Base-by-base conservation (phyloP, 1,140 invertebrate genomes). In the Philotrypesis tridentata region DNA sequence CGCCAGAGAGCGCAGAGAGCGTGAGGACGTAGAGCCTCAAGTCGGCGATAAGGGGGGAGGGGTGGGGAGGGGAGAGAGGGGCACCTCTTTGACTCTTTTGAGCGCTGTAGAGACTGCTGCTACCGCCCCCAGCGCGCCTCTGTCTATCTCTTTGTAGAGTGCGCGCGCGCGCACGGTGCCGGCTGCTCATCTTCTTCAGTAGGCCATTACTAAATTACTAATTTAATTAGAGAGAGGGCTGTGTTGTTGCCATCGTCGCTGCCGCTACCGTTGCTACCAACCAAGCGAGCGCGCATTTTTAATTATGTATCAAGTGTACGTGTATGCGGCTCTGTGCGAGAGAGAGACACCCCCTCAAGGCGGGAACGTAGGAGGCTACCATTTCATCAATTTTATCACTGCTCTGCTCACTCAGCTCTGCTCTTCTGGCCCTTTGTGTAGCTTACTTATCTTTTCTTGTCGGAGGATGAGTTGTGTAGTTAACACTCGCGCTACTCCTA, bases 131-230 rank as follows among this genome's bases (percentile, higher is more conserved):
- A 21, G 63, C 11, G 63, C 11, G 60, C 48, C 43, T 25, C 17
- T 74, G 29, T 65, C 31, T 31, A 33, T 63, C 71, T n/a, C 72
- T 75, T 76, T 76, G 71, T 23, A 17, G 17, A 9, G 48, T 40
- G 6, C 1, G 31, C 29, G n/a, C n/a, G n/a, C n/a, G n/a, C n/a
- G n/a, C n/a, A n/a, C n/a, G n/a, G n/a, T n/a, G n/a, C n/a, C n/a
- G 25, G 14, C 11, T 33, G 17, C 31, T 61, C 43, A 29, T 37
- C 31, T 21, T 25, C 60, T 65, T 27, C 65, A 73, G 55, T 55
- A 82, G 17, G 72, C 43, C 82, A 83, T 83, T 83, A 79, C 71
- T 40, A 79, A 79, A 83, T 83, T 79, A 75, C 71, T 83, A 83
- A 83, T 79, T 83, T 83, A 83, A 83, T 83, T 83, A 83, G 65